Evolutionary conservation across 2,113 vertebrate species (phyloP).

Genomic region (Coreoperca whiteheadi): DNA sequence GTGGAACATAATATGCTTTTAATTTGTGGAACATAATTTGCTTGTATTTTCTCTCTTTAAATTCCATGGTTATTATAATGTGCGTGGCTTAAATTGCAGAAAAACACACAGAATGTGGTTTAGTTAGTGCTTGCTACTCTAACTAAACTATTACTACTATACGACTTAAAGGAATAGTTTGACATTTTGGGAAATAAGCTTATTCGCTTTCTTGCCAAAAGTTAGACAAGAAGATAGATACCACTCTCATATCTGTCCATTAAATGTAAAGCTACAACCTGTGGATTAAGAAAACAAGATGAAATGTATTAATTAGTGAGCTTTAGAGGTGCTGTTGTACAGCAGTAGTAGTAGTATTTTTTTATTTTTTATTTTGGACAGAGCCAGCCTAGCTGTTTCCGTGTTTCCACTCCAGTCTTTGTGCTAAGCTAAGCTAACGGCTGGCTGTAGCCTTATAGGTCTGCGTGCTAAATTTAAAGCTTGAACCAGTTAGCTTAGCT

Average conservation of each 20-base stretch:
- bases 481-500: background rate
- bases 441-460: no score
- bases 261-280: background rate
- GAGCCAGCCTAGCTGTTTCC: background rate
- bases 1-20: constrained; percentile 31
- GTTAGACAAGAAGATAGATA: background rate
- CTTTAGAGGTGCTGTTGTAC: background rate
- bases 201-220: background rate
- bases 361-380: background rate
- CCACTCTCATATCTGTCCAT: background rate
- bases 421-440: background rate
- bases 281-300: background rate
- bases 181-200: background rate
- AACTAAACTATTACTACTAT: background rate
- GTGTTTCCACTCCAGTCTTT: background rate
- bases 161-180: background rate
- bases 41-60: constrained; percentile 8
- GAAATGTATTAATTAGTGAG: background rate
- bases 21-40: constrained; percentile 27
- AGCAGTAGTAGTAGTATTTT: background rate
- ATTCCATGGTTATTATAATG: background rate
- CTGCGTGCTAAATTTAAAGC: background rate
- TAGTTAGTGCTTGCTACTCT: background rate
- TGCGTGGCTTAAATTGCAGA: background rate
- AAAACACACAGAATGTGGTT: background rate